Evolutionary conservation across 2,888 invertebrate genomes (phyloP), one percentile per base, ranked within the genome.

Genomic region (Tortricodes alternella): DNA sequence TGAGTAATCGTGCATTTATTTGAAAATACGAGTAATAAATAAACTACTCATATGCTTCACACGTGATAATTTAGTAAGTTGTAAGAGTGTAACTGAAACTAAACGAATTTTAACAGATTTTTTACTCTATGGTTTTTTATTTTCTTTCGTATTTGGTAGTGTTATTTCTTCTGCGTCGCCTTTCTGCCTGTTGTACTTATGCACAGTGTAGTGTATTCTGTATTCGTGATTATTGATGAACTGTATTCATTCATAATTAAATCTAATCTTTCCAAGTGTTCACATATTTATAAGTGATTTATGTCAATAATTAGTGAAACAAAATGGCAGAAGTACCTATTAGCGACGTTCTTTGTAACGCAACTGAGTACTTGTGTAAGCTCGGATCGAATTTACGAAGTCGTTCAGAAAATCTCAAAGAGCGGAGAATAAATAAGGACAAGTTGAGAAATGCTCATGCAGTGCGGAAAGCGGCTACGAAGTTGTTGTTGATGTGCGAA

Each of bases 311-410:
- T 35, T 32, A 21, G 50, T 41, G 38, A 38, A 51, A 38, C 46
- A 73, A 81, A 81, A 89, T 88, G 88, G 85, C 85, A 77, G 83
- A 81, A 53, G 75, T 80, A 49, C 81, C 88, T 55, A 78, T 83
- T 58, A 73, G 73, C 68, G 86, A 87, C 75, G 78, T 89, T 32
- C 61, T 91, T 57, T 80, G 82, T 58, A 83, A 87, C 63, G 90
- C 90, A 9, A 83, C 85, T 73, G 88, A 87, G 64, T 91, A 90
- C 76, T 75, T 91, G 60, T 74, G 78, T n/a, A 91, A 85, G 70
- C 76, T 91, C 3, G 91, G 91, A 27, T 68, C 79, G 2, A 91
- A 90, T 71, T 74, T 91, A 53, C 76, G 80, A 32, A 66, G 73
- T 46, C 81, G 90, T 29, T 84, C 91, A 1, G 84, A 86, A 61